Conservation (phyloP, 2,113 vertebrate species). For the Dunckerocampus dactyliophorus region DNA sequence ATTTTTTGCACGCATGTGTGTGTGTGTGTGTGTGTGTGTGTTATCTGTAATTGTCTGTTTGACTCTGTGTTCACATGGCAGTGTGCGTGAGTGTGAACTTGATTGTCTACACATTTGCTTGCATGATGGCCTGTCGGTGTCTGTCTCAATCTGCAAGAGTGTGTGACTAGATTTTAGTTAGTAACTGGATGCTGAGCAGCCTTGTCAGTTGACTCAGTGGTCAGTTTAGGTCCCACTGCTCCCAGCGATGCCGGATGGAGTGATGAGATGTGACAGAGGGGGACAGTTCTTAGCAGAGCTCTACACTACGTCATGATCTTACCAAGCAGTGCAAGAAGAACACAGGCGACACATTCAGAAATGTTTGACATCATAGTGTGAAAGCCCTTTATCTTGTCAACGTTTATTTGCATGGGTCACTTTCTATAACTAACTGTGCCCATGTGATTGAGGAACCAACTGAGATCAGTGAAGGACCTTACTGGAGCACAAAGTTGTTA, state of each 20-base stretch:
- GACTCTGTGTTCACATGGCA: slow-evolving; percentile 18
- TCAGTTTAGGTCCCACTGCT: slow-evolving; percentile 64
- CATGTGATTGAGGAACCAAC: slow-evolving; percentile 15
- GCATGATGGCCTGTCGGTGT: slow-evolving; percentile 20
- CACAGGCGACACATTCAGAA: slow-evolving; percentile 28
- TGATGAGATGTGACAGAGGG: slow-evolving; percentile 66
- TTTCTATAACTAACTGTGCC: neutral
- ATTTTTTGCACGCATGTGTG: slow-evolving; percentile 30
- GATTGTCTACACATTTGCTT: slow-evolving; percentile 20
- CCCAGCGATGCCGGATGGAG: slow-evolving; percentile 36
- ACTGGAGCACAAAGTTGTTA: neutral
- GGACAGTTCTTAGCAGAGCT: slow-evolving; percentile 49
- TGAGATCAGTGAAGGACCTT: slow-evolving; percentile 32
- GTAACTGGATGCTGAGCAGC: slow-evolving; percentile 59
- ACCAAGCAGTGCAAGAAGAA: slow-evolving; percentile 32
- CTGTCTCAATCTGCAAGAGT: slow-evolving; percentile 25
- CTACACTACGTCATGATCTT: slow-evolving; percentile 36
- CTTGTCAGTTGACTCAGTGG: slow-evolving; percentile 71
- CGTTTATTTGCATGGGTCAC: neutral
- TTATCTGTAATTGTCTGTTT: slow-evolving; percentile 12
- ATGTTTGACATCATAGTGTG: slow-evolving; percentile 22
- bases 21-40: slow-evolving; percentile 10
- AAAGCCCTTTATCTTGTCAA: slow-evolving; percentile 25
- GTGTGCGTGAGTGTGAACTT: slow-evolving; percentile 13
- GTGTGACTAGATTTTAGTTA: slow-evolving; percentile 11